Conservation (phyloP, 2,888 invertebrate genomes). For the Vanessa cardui region DNA sequence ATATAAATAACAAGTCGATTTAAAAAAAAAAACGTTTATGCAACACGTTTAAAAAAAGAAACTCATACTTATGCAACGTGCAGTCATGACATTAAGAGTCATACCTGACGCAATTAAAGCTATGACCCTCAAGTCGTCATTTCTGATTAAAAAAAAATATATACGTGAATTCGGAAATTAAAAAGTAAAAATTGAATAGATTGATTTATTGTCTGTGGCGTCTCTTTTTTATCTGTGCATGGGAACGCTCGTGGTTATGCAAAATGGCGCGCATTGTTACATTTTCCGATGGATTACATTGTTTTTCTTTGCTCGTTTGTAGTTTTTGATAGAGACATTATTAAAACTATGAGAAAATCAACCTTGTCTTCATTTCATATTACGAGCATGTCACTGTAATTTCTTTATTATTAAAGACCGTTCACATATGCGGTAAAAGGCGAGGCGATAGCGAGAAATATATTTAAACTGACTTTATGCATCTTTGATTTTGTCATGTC, state of each 20-base stretch:
- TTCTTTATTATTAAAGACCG: neutral
- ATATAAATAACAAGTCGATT: neutral
- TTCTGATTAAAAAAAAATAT: neutral
- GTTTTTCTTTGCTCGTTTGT: conserved; percentile 20
- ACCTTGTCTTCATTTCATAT: conserved; percentile 3
- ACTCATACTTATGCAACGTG: conserved; percentile 5
- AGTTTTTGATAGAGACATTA: conserved; percentile 35
- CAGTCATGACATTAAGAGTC: conserved; percentile 15
- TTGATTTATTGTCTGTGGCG: conserved; percentile 14
- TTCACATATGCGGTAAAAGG: neutral
- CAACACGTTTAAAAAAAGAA: neutral
- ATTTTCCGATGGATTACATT: conserved; percentile 23
- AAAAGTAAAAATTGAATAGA: conserved; percentile 6
- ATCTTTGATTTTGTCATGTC: too few relatives aligned
- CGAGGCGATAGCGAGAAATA: neutral
- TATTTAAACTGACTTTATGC: neutral
- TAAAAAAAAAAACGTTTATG: conserved; percentile 2
- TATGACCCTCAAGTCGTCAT: conserved; percentile 11
- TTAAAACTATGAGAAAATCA: conserved; percentile 31
- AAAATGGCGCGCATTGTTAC: conserved; percentile 27
- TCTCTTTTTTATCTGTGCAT: conserved; percentile 22
- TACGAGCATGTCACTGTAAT: neutral
- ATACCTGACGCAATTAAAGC: conserved; percentile 12
- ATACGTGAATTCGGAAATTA: neutral
- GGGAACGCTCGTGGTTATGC: conserved; percentile 14